Conservation (phyloP, 2,888 invertebrate genomes). For the Dione vanillae region DNA sequence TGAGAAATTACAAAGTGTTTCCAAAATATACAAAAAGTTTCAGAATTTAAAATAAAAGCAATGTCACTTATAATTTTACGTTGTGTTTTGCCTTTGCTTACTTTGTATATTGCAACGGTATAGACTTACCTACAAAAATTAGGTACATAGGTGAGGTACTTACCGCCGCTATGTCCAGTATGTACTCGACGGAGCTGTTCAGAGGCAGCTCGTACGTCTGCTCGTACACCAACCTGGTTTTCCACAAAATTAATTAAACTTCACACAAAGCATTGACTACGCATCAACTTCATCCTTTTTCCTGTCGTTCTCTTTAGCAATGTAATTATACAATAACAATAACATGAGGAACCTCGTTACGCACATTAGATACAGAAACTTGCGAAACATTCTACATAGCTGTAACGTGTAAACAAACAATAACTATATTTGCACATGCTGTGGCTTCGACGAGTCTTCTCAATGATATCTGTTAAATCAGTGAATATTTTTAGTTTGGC, state of each 20-base stretch:
- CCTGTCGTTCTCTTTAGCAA: background rate
- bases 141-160: too few species aligned
- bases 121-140: background rate
- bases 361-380: constrained; percentile 32
- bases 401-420: background rate
- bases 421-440: background rate
- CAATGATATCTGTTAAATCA: background rate
- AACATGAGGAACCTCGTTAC: background rate
- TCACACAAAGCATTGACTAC: background rate
- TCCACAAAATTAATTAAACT: background rate
- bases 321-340: background rate
- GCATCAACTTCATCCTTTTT: background rate
- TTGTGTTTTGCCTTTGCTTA: too few species aligned
- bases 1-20: too few species aligned
- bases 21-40: too few species aligned
- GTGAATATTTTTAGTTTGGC: background rate
- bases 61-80: too few species aligned
- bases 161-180: constrained; percentile 68
- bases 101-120: too few species aligned
- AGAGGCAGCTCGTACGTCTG: constrained; percentile 60
- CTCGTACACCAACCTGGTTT: constrained; percentile 62
- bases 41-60: too few species aligned
- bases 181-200: constrained; percentile 66
- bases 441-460: background rate
- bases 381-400: constrained; percentile 28